These are phyloP conservation scores for Tetheella fluctuosa DNA, from an alignment of 2,888 invertebrate species.

Conservation along the genomic window DNA sequence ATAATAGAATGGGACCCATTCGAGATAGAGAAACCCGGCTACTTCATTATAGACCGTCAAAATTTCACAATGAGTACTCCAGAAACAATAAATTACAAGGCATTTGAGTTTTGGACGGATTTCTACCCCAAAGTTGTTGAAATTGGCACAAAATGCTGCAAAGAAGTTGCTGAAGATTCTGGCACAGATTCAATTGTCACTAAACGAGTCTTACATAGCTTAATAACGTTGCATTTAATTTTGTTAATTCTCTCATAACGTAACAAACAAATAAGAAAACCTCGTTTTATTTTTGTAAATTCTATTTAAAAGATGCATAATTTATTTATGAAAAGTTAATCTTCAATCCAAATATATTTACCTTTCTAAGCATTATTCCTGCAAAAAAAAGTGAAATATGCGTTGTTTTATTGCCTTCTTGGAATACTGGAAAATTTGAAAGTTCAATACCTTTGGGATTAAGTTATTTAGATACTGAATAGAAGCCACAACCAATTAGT, in stretches of 20 bases:
- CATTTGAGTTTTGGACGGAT: slow-evolving; percentile 93
- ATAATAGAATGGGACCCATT: slow-evolving; percentile 91
- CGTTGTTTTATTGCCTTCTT: background rate
- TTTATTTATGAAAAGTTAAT: slow-evolving; percentile 61
- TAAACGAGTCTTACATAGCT: slow-evolving; percentile 47
- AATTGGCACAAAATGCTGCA: slow-evolving; percentile 90
- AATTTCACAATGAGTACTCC: slow-evolving; percentile 90
- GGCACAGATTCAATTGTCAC: slow-evolving; percentile 53
- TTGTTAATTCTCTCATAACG: slow-evolving; percentile 58
- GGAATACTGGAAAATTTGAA: background rate
- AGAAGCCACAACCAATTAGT: background rate
- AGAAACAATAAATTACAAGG: slow-evolving; percentile 88
- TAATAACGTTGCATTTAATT: slow-evolving; percentile 55
- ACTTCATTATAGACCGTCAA: slow-evolving; percentile 88
- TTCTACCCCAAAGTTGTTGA: slow-evolving; percentile 91
- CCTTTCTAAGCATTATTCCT: slow-evolving; percentile 19
- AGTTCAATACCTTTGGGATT: background rate
- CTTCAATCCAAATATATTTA: slow-evolving; percentile 35
- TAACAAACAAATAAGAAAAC: slow-evolving; percentile 37
- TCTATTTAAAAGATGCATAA: slow-evolving; percentile 60
- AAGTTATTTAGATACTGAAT: background rate
- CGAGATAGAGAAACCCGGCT: slow-evolving; percentile 86
- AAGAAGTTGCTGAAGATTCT: slow-evolving; percentile 78
- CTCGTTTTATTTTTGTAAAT: slow-evolving; percentile 73
- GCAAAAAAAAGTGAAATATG: background rate